Evolutionary conservation across 2,113 vertebrate genomes (phyloP).

Genomic region (Forbesichthys papilliferus): DNA sequence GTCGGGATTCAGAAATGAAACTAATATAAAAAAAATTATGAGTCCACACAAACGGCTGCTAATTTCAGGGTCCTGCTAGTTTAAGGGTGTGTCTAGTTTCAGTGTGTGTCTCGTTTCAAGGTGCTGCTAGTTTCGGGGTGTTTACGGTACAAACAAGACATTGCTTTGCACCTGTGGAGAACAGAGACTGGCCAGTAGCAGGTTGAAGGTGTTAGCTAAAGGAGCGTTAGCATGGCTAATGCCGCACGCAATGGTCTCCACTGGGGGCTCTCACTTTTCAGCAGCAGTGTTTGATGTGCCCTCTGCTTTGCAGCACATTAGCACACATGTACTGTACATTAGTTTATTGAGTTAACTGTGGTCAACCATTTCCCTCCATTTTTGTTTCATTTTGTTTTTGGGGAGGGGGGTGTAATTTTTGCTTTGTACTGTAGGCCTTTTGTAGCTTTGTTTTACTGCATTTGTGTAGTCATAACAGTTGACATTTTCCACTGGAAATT

Average conservation of each 20-base stretch:
- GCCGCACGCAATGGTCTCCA: slow-evolving; percentile 40
- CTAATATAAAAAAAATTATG: slow-evolving; percentile 11
- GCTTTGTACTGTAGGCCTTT: no score
- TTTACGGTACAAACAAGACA: slow-evolving; percentile 23
- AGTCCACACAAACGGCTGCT: no score
- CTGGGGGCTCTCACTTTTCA: slow-evolving; percentile 56
- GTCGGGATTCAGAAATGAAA: slow-evolving; percentile 27
- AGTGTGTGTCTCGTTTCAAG: slow-evolving; percentile 20
- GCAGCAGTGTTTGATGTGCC: slow-evolving; percentile 34
- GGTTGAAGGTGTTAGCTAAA: slow-evolving; percentile 48
- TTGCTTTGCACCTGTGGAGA: slow-evolving; percentile 40
- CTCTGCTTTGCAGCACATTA: slow-evolving; percentile 31
- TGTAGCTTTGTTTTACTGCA: no score
- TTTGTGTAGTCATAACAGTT: no score
- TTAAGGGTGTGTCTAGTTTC: slow-evolving; percentile 23
- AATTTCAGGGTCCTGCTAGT: slow-evolving; percentile 41
- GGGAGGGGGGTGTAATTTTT: no score
- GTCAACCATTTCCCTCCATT: no score
- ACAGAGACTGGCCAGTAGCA: slow-evolving; percentile 29
- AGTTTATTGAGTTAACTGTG: no score
- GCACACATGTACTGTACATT: slow-evolving; percentile 19
- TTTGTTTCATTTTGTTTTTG: no score
- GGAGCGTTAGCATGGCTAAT: slow-evolving; percentile 50
- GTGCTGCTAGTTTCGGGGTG: slow-evolving; percentile 50
- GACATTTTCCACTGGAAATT: no score